These are phyloP conservation scores for Heloderma charlesbogerti DNA, from an alignment of 2,113 vertebrate species.

Conservation along the genomic window DNA sequence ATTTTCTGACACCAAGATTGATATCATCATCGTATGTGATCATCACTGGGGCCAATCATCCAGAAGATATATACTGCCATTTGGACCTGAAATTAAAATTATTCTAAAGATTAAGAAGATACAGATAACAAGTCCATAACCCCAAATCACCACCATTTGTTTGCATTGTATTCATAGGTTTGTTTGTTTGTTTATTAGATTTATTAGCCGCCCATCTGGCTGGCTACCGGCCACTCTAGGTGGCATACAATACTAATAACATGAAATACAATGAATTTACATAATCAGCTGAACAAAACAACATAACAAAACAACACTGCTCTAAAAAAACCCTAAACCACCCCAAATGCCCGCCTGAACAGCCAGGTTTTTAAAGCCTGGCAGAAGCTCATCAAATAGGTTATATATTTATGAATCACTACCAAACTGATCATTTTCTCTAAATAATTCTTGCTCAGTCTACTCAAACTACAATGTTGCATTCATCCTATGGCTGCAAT, in stretches of 20 bases:
- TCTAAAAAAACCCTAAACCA: too few relatives aligned
- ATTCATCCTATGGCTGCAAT: neutral
- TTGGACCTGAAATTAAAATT: conserved; percentile 10
- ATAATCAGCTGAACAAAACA: too few relatives aligned
- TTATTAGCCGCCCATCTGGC: too few relatives aligned
- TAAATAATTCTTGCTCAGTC: conserved; percentile 1
- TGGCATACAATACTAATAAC: too few relatives aligned
- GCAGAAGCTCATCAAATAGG: too few relatives aligned
- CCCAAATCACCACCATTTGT: neutral
- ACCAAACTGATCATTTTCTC: neutral
- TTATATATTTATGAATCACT: conserved; percentile 1
- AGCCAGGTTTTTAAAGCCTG: too few relatives aligned
- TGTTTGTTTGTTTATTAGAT: too few relatives aligned
- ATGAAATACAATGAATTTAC: too few relatives aligned
- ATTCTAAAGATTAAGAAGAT: accelerated
- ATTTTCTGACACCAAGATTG: neutral
- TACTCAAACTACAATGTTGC: neutral
- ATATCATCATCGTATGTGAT: neutral
- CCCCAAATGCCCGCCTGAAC: too few relatives aligned
- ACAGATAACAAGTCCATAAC: neutral
- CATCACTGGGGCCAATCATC: neutral
- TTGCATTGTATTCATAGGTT: accelerated
- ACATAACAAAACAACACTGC: too few relatives aligned
- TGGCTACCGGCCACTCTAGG: too few relatives aligned
- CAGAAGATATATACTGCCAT: conserved; percentile 7